phyloP scores from a whole-genome alignment of 2,888 invertebrate genomes.

The Drosophila niveifrons region DNA sequence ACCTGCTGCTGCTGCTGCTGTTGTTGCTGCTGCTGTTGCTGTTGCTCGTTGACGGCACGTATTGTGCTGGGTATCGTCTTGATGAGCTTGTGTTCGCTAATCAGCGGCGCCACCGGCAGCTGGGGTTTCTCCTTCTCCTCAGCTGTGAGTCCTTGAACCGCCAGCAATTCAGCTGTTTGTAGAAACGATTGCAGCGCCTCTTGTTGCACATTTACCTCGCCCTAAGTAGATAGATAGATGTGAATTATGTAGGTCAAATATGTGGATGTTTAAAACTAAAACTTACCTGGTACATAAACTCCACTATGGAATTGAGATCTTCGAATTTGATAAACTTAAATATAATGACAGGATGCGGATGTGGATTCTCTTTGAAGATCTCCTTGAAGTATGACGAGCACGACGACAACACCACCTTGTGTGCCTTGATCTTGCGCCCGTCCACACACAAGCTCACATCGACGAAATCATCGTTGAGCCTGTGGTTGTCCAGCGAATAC shows the following conservation, averaged over 20 bases:
- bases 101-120: conserved; percentile 75
- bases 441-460: conserved; percentile 95
- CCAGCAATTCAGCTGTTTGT: conserved; percentile 91
- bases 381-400: conserved; percentile 93
- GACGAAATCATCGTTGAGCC: conserved; percentile 90
- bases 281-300: conserved; percentile 90
- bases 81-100: conserved; percentile 84
- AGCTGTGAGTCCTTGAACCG: conserved; percentile 91
- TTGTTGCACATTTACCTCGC: conserved; percentile 93
- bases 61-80: conserved; percentile 85
- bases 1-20: conserved; percentile 55
- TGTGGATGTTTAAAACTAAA: too few relatives aligned
- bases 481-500: conserved; percentile 91
- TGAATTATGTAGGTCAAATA: too few relatives aligned
- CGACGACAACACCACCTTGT: conserved; percentile 93
- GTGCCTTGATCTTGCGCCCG: conserved; percentile 93
- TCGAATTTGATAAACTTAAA: conserved; percentile 92
- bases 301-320: conserved; percentile 91
- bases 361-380: conserved; percentile 91
- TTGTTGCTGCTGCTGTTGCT: conserved; percentile 48
- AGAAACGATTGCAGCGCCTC: conserved; percentile 92
- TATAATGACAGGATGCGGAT: conserved; percentile 92
- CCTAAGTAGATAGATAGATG: conserved; percentile 82
- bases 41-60: conserved; percentile 81
- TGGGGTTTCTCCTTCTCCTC: conserved; percentile 85